Evolutionary conservation across 2,113 vertebrate genomes (phyloP), one percentile per base, ranked within the genome.

Genomic region (Collichthys lucidus): DNA sequence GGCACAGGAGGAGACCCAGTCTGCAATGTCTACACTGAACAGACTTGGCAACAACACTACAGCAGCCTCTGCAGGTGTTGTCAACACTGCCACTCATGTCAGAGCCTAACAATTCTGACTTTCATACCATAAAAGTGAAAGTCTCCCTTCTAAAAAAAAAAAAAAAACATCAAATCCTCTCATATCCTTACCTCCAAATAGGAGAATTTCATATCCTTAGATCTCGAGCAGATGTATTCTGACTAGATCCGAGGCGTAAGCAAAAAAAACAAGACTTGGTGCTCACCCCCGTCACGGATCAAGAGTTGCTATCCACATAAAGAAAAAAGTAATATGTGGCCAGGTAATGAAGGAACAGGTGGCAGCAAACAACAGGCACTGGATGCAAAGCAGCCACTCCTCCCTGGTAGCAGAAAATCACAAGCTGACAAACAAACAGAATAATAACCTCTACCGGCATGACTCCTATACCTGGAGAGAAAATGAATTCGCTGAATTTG

Each of bases 401-500:
- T 88, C 82, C 80, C 83, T 77, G 83, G 82, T 78, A 79, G 86
- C 92, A 91, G 90, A 93, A 94, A 93, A 92, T 93, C 92, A 90
- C 88, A 89, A 87, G 88, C 91, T 91, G 92, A 91, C 92, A 94
- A 95, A 95, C 94, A 94, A 95, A 95, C 92, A 92, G 89, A 93
- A 95, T 94, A 94, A 94, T 95, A 93, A 94, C 89, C 85, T 86
- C 74, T 61, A 86, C 82, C 88, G 71, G 91, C 92, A 90, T 83
- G 91, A 89, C 89, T 92, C 92, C 85, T 72, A 80, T 93, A 90
- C 92, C 91, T 92, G 85, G 74, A 91, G 89, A 91, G 92, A 94
- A 95, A 95, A 95, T 94, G 85, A 94, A 95, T 95, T 94, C 57
- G 57, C 82, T 59, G 92, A 93, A 95, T 95, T 94, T 94, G 94